A percentile compares a stretch with the other conserved stretches of the same genome.
Evolutionary conservation across 2,113 vertebrate genomes (phyloP).

Genomic region (Oxyruncus cristatus): DNA sequence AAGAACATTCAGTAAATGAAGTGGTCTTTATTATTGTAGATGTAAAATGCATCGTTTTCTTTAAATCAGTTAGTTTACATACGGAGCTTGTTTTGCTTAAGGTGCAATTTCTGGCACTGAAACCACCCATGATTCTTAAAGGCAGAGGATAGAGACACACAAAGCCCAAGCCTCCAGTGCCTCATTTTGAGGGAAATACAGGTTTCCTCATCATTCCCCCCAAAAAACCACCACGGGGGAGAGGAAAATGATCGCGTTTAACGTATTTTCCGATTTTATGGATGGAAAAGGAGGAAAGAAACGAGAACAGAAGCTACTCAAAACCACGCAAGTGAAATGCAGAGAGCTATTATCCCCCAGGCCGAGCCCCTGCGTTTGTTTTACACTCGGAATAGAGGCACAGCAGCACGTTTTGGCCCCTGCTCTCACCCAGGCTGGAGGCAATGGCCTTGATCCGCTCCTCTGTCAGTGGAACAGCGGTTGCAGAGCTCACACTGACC

Average conservation of each 20-base stretch:
- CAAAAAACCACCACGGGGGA: not conserved
- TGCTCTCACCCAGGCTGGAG: constrained; percentile 57
- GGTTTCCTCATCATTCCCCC: not conserved
- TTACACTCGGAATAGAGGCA: not conserved
- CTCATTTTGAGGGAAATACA: not conserved
- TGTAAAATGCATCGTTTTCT: not conserved
- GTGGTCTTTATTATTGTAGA: fast-evolving
- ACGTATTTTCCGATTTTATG: fast-evolving
- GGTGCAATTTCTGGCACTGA: not conserved
- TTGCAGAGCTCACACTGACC: constrained; percentile 15
- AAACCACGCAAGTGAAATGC: not conserved
- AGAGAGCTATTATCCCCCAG: fast-evolving
- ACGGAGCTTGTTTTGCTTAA: fast-evolving
- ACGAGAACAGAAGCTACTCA: fast-evolving
- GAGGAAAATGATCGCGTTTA: fast-evolving
- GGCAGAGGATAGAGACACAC: not conserved
- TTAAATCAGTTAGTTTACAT: not conserved
- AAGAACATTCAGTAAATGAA: not conserved
- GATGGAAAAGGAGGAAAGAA: not conserved
- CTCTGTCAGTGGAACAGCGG: not conserved
- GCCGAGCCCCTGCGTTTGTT: fast-evolving
- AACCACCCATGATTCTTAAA: fast-evolving
- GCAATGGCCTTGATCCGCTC: constrained; percentile 63
- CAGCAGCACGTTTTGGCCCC: not conserved
- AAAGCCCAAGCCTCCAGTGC: not conserved